Evolutionary conservation across 2,888 invertebrate genomes (phyloP), one percentile per base, ranked within the genome.

Genomic region (Sphecodes monilicornis): DNA sequence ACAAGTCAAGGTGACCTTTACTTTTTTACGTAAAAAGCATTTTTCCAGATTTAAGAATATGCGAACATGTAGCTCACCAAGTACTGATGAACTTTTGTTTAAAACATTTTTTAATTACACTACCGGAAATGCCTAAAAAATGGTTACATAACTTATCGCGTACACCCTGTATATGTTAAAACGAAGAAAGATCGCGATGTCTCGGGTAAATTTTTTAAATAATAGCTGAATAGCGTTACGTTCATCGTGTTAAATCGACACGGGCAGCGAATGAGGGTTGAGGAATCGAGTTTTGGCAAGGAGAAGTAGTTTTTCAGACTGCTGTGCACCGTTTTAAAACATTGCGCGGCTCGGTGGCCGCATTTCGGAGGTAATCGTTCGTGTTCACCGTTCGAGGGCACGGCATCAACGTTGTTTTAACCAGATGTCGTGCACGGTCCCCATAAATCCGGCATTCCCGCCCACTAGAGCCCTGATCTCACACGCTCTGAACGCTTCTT

Each of bases 361-460:
- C 70, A 73, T 86, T 86, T 87, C 77, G 78, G 75, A 76, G 79
- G 88, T 88, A 86, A 89, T 90, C 83, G 88, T 80, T 82, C 84
- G 82, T 85, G 86, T 89, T 85, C 85, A 72, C 57, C 73, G 50
- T 60, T 22, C 76, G 72, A 70, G 76, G 80, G 84, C 85, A 90
- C 89, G 87, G 88, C 85, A 90, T 85, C 82, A 85, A 83, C 90
- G 92, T 91, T 91, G 91, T 93, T 92, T 92, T 88, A 92, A 88
- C 90, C 89, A 89, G 92, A 88, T 93, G 92, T 91, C 93, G 93
- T 93, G 93, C 89, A 90, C 90, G 90, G 89, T 85, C 84, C 78
- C 91, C 92, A 93, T 93, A 94, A 94, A 93, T 93, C 93, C 92
- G 90, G 82, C 92, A 92, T 92, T 92, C 92, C 91, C 91, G 92